Conservation (phyloP, 2,797 vertebrate genomes). For the Sebastes baramenuke region DNA sequence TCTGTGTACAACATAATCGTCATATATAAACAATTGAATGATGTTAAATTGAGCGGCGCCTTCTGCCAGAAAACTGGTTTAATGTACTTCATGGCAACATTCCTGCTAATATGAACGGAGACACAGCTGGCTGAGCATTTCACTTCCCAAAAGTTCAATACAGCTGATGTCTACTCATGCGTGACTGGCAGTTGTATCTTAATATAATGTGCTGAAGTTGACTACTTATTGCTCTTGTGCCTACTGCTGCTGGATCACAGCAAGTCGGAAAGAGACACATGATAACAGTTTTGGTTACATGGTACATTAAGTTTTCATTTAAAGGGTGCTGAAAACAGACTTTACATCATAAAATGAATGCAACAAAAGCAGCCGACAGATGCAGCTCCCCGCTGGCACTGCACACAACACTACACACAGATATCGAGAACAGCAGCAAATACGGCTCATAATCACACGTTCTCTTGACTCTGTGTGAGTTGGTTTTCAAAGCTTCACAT, state of each 20-base stretch:
- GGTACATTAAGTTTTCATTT: constrained; percentile 62
- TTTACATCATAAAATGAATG: constrained; percentile 42
- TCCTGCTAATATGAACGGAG: not conserved
- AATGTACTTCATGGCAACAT: not conserved
- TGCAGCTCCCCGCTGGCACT: constrained; percentile 26
- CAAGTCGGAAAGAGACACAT: constrained; percentile 16
- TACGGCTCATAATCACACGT: constrained; percentile 41
- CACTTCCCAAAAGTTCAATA: not conserved
- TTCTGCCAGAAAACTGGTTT: not conserved
- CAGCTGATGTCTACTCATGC: not conserved
- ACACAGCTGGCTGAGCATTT: not conserved
- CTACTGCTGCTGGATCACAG: not conserved
- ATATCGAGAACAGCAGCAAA: constrained; percentile 49
- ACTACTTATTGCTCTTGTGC: not conserved
- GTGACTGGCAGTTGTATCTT: not conserved
- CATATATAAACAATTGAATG: not conserved
- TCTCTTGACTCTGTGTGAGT: constrained; percentile 41
- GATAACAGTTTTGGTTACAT: constrained; percentile 32
- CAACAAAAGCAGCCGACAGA: constrained; percentile 51
- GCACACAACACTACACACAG: constrained; percentile 34
- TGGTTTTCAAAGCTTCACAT: constrained; percentile 60
- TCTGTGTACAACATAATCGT: not conserved
- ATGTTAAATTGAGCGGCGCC: not conserved
- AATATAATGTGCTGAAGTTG: constrained; percentile 1
- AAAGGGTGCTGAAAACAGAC: constrained; percentile 26